Percentiles rank a stretch among this genome's conserved stretches.
Conservation (phyloP, 2,888 invertebrate genomes). For the Linyphia triangularis region DNA sequence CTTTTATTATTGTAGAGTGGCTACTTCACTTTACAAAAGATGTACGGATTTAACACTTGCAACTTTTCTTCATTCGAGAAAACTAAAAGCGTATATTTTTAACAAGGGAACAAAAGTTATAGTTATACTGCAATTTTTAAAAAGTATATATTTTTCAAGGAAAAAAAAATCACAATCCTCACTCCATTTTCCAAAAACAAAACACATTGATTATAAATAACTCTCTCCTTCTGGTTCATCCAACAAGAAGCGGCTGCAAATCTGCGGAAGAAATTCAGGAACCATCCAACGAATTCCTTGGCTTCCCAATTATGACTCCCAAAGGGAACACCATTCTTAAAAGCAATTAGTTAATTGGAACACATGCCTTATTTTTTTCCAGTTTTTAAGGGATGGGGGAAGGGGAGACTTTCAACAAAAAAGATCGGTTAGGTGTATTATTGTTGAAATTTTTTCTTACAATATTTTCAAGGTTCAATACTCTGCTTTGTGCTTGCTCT, state of each 20-base stretch:
- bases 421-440: slow-evolving; percentile 32
- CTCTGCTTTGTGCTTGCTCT: neutral
- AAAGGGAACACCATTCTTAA: slow-evolving; percentile 34
- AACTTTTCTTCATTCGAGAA: neutral
- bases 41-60: neutral
- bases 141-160: neutral
- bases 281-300: slow-evolving; percentile 11
- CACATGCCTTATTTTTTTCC: slow-evolving; percentile 8
- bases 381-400: neutral
- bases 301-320: slow-evolving; percentile 45
- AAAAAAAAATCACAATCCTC: neutral
- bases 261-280: slow-evolving; percentile 24
- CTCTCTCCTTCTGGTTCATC: neutral
- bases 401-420: neutral
- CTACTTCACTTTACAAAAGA: neutral
- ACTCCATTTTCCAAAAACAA: neutral
- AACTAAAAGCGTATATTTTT: neutral
- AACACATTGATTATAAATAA: slow-evolving; percentile 7
- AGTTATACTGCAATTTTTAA: neutral
- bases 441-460: neutral
- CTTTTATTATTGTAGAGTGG: no score
- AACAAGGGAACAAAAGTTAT: neutral
- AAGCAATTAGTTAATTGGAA: slow-evolving; percentile 62
- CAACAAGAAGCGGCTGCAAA: neutral
- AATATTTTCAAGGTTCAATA: slow-evolving; percentile 9